phyloP scores from a whole-genome alignment of 2,113 vertebrate species.

The Neogale vison region DNA sequence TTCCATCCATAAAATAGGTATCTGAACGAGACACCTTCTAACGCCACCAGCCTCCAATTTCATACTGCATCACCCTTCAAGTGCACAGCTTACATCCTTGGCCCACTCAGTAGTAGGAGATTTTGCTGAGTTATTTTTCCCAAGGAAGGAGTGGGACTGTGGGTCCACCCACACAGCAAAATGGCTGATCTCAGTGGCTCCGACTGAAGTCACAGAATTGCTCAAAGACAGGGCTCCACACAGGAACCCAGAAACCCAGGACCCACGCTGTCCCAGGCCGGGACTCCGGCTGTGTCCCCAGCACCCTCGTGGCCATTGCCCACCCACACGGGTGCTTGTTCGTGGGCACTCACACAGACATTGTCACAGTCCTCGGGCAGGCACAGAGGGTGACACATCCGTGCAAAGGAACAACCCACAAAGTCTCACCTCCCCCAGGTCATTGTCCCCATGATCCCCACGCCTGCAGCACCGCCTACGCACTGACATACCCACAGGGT shows the following conservation, averaged over 20 bases:
- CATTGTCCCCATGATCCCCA: not conserved
- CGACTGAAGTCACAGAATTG: not conserved
- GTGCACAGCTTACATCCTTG: not conserved
- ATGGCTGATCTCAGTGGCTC: not conserved
- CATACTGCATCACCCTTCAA: not conserved
- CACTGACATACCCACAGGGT: not conserved
- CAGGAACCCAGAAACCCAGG: not conserved
- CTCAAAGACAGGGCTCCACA: not conserved
- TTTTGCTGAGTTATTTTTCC: slow-evolving; percentile 53
- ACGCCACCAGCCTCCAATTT: not conserved
- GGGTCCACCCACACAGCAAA: not conserved
- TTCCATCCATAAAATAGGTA: not conserved
- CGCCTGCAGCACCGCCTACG: slow-evolving; percentile 45
- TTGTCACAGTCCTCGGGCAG: not conserved
- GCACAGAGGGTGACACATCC: slow-evolving; percentile 43
- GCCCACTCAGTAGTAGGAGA: not conserved
- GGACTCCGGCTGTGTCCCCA: not conserved
- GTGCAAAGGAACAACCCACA: slow-evolving; percentile 63
- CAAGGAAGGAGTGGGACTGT: not conserved
- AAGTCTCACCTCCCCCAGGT: slow-evolving; percentile 57
- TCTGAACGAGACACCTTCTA: not conserved
- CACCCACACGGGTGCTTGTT: not conserved
- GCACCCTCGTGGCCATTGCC: not conserved
- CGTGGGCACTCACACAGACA: not conserved
- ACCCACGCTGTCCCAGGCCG: not conserved